These are phyloP conservation scores for Carettochelys insculpta DNA, from an alignment of 2,113 vertebrate species.

Conservation along the genomic window DNA sequence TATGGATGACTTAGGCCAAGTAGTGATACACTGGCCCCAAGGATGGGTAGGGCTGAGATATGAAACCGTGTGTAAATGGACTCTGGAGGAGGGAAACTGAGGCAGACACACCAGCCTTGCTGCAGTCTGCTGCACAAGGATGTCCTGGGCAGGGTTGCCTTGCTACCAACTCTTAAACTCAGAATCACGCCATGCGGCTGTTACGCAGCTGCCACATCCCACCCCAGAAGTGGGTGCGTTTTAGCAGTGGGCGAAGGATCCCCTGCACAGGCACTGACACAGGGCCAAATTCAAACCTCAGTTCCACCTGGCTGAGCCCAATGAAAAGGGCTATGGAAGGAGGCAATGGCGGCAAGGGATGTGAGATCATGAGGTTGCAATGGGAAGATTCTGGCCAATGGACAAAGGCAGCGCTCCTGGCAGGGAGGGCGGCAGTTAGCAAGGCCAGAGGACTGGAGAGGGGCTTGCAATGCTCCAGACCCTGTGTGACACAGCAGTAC, in stretches of 20 bases:
- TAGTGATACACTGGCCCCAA: neutral
- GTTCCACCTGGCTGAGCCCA: neutral
- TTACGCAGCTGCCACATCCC: neutral
- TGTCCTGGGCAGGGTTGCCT: neutral
- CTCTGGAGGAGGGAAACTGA: neutral
- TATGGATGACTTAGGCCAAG: neutral
- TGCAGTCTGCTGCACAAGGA: neutral
- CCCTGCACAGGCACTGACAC: rapidly evolving
- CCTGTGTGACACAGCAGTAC: rapidly evolving
- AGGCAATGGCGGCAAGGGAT: neutral
- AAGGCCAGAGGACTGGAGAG: neutral
- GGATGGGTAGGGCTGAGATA: neutral
- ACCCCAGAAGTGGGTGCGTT: neutral
- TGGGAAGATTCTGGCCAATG: neutral
- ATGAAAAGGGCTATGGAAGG: neutral
- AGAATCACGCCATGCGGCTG: neutral
- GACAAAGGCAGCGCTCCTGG: neutral
- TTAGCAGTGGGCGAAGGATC: neutral
- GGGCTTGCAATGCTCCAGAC: neutral
- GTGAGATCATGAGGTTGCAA: neutral
- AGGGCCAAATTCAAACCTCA: neutral
- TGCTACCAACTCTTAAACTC: neutral
- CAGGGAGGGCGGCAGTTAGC: rapidly evolving
- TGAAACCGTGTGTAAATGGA: neutral
- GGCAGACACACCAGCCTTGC: neutral